A percentile compares a stretch with the other conserved stretches of the same genome.
These are phyloP conservation scores for Halictus ligatus DNA, from an alignment of 2,888 invertebrate species.

Conservation along the genomic window DNA sequence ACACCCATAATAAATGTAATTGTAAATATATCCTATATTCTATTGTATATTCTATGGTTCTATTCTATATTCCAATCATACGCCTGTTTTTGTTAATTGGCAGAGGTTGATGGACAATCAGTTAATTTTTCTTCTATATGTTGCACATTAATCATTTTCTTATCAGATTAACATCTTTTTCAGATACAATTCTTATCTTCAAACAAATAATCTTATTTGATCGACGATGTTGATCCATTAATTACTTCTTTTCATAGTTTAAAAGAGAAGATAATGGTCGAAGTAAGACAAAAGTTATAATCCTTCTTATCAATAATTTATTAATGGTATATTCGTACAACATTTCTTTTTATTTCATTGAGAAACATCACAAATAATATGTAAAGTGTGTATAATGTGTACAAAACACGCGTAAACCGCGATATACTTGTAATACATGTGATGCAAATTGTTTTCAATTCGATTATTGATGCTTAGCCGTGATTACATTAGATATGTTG, in stretches of 20 bases:
- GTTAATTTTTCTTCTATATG: neutral
- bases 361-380: conserved; percentile 70
- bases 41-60: neutral
- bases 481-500: conserved; percentile 66
- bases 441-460: conserved; percentile 44
- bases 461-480: conserved; percentile 36
- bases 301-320: conserved; percentile 77
- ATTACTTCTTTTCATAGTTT: neutral
- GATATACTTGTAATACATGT: conserved; percentile 46
- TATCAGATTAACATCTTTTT: neutral
- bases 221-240: neutral
- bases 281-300: neutral
- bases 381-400: conserved; percentile 78
- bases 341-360: conserved; percentile 55
- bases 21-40: neutral
- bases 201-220: neutral
- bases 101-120: neutral
- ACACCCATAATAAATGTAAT: neutral
- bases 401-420: conserved; percentile 70
- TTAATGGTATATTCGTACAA: conserved; percentile 69
- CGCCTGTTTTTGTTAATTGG: neutral
- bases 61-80: neutral
- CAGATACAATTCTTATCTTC: neutral
- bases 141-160: neutral
- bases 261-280: neutral